Conservation (phyloP, 2,797 vertebrate genomes). For the Enteromius thamalakanensis region DNA sequence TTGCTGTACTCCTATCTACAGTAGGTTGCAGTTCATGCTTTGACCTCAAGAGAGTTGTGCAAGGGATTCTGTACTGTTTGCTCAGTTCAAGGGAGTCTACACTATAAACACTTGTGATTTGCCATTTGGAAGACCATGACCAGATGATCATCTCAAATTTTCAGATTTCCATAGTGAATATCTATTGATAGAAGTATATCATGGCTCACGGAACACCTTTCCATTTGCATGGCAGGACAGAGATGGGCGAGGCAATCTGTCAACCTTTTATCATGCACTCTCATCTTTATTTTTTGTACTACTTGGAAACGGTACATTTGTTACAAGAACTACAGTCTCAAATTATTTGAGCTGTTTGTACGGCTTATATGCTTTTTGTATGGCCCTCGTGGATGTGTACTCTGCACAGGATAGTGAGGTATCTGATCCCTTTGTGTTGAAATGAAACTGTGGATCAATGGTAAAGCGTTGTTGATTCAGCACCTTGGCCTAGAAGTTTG, state of each 20-base stretch:
- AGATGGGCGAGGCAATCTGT: slow-evolving; percentile 54
- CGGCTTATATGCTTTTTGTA: background rate
- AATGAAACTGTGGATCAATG: slow-evolving; percentile 14
- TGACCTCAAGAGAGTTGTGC: slow-evolving; percentile 50
- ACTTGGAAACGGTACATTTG: background rate
- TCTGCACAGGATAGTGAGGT: background rate
- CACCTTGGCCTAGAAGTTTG: slow-evolving; percentile 2
- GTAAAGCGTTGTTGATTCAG: slow-evolving; percentile 4
- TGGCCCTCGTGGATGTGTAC: background rate
- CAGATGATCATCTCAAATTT: background rate
- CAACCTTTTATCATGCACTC: slow-evolving; percentile 25
- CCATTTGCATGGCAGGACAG: slow-evolving; percentile 30
- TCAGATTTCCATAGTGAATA: background rate
- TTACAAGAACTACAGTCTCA: background rate
- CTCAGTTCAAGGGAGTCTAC: slow-evolving; percentile 51
- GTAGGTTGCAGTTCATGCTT: slow-evolving; percentile 37
- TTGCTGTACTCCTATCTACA: slow-evolving; percentile 5
- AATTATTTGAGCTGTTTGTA: background rate
- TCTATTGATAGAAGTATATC: background rate
- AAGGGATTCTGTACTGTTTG: slow-evolving; percentile 53
- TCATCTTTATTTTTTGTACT: background rate
- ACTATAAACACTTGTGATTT: slow-evolving; percentile 33
- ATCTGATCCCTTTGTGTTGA: slow-evolving; percentile 32
- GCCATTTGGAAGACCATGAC: slow-evolving; percentile 1
- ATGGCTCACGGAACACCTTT: background rate